phyloP scores from a whole-genome alignment of 2,797 vertebrate species.

The Typhlichthys eigenmanni region DNA sequence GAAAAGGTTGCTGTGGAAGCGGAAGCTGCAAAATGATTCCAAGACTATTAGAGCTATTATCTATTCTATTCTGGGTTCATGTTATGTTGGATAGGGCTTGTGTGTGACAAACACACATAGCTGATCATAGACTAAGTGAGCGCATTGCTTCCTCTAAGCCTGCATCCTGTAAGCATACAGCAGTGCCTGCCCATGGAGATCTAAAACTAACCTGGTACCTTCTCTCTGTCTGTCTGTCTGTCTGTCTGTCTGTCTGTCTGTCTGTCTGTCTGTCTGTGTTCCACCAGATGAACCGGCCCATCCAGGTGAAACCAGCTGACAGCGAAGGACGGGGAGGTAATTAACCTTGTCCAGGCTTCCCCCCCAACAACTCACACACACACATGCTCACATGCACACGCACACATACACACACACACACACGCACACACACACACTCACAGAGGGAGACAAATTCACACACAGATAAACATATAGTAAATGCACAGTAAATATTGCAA shows the following conservation, averaged over 20 bases:
- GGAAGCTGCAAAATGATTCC: too few species aligned
- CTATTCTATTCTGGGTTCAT: slow-evolving; percentile 49
- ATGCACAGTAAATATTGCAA: too few species aligned
- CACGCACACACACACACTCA: slow-evolving; percentile 9
- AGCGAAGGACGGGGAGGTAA: slow-evolving; percentile 99
- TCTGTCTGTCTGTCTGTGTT: slow-evolving; percentile 24
- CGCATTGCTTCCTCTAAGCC: slow-evolving; percentile 19
- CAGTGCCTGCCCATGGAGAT: slow-evolving; percentile 11
- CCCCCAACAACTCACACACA: slow-evolving; percentile 43
- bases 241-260: slow-evolving; percentile 33
- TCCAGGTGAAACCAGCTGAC: slow-evolving; percentile 99
- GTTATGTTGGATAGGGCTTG: too few species aligned
- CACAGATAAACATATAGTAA: slow-evolving; percentile 1
- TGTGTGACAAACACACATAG: too few species aligned
- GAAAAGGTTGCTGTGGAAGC: background rate
- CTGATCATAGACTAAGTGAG: slow-evolving; percentile 5
- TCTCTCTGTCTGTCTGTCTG: slow-evolving; percentile 42
- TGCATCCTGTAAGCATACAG: slow-evolving; percentile 10
- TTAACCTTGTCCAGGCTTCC: slow-evolving; percentile 76
- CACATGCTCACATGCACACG: slow-evolving; percentile 32
- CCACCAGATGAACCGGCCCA: slow-evolving; percentile 97
- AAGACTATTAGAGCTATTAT: background rate
- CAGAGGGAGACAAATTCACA: slow-evolving; percentile 15
- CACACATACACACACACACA: slow-evolving; percentile 19
- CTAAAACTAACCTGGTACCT: slow-evolving; percentile 60